These are phyloP conservation scores for Pituophis catenifer DNA, from an alignment of 2,113 vertebrate species.

Conservation along the genomic window DNA sequence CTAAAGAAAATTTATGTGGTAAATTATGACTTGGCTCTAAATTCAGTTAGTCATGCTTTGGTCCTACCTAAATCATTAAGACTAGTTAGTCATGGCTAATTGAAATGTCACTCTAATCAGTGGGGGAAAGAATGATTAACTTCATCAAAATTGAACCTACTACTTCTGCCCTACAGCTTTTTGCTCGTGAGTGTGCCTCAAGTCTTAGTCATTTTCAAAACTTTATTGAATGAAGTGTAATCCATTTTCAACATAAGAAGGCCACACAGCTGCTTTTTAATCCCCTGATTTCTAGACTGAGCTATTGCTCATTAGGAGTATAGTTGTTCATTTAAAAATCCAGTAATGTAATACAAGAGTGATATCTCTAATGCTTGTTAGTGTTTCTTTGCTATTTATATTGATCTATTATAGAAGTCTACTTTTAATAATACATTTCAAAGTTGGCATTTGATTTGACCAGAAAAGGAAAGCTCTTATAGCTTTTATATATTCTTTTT, in stretches of 20 bases:
- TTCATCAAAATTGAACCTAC: neutral
- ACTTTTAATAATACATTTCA: constrained; percentile 45
- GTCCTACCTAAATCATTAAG: neutral
- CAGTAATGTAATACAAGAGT: constrained; percentile 43
- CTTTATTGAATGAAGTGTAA: constrained; percentile 39
- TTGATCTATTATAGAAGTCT: constrained; percentile 55
- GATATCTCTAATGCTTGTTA: constrained; percentile 39
- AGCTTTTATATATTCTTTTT: constrained; percentile 53
- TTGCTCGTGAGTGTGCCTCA: constrained; percentile 25
- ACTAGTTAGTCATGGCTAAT: neutral
- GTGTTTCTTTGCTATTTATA: constrained; percentile 52
- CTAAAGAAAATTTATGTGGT: neutral
- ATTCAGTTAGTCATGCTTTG: neutral
- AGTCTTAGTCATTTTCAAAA: constrained; percentile 30
- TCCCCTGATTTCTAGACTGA: constrained; percentile 45
- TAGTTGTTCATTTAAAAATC: constrained; percentile 46
- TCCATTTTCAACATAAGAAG: neutral
- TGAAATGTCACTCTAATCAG: neutral
- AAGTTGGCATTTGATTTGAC: constrained; percentile 62
- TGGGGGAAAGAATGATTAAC: neutral
- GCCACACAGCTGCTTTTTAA: neutral
- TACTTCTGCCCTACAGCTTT: constrained; percentile 19
- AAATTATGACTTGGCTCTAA: neutral
- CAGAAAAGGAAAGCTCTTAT: constrained; percentile 57
- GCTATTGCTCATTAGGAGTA: constrained; percentile 38